Percentiles rank a stretch among this genome's conserved stretches.
These are phyloP conservation scores for Probaryconus sp. DNA, from an alignment of 1,140 invertebrate genomes.

Conservation along the genomic window DNA sequence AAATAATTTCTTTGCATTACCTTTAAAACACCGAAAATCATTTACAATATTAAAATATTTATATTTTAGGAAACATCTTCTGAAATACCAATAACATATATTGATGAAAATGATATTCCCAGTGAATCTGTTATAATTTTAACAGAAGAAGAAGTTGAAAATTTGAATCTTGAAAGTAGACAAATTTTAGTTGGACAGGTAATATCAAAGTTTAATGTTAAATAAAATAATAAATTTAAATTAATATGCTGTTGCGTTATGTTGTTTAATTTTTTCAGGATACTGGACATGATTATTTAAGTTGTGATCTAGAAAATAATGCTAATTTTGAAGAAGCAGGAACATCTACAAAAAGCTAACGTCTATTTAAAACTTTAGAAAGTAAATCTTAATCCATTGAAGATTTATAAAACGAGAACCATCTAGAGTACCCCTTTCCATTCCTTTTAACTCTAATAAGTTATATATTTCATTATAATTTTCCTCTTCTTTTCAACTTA, in stretches of 20 bases:
- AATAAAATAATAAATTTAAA: conserved; percentile 17
- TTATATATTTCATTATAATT: too few species aligned
- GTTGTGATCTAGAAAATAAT: conserved; percentile 22
- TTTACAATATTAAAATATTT: too few species aligned
- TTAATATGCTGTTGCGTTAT: too few species aligned
- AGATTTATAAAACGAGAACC: too few species aligned
- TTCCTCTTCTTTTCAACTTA: too few species aligned
- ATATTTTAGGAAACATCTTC: conserved; percentile 50
- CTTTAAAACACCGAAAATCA: too few species aligned
- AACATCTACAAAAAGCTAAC: conserved; percentile 4
- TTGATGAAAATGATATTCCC: conserved; percentile 72
- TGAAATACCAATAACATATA: conserved; percentile 76
- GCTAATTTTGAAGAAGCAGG: conserved; percentile 17
- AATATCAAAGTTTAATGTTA: conserved; percentile 17
- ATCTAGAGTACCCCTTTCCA: too few species aligned
- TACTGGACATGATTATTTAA: conserved; percentile 64
- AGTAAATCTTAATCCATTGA: background rate
- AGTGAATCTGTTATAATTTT: conserved; percentile 75
- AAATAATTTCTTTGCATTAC: too few species aligned
- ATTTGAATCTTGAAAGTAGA: conserved; percentile 69
- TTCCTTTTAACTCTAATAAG: too few species aligned
- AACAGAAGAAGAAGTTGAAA: conserved; percentile 70
- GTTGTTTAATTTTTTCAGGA: conserved; percentile 59
- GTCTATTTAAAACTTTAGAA: background rate
- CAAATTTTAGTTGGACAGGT: conserved; percentile 73